These are phyloP conservation scores for Odontomachus brunneus DNA, from an alignment of 1,140 invertebrate genomes.

Conservation along the genomic window DNA sequence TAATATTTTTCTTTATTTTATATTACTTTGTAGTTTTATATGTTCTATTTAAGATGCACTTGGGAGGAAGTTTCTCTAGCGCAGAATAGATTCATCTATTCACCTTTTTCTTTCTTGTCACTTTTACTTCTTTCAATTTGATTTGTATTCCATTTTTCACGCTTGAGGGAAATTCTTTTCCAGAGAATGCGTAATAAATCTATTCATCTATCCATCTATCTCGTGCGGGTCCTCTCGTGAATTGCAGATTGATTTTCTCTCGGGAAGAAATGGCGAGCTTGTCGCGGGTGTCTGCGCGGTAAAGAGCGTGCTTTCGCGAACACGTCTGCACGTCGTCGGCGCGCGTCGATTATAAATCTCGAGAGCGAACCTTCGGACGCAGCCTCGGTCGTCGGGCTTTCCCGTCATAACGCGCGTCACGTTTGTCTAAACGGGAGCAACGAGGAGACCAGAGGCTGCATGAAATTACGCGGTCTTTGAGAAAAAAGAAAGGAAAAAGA, in stretches of 20 bases:
- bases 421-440: conserved; percentile 24
- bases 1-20: no score
- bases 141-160: no score
- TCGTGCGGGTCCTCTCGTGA: background rate
- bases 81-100: no score
- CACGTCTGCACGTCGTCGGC: background rate
- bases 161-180: no score
- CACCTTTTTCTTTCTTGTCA: no score
- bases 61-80: no score
- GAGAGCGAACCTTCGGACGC: conserved; percentile 2
- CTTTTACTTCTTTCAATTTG: no score
- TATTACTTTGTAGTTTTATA: no score
- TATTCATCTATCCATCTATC: no score
- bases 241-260: background rate
- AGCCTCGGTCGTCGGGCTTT: background rate
- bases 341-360: background rate
- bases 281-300: no score
- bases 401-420: background rate
- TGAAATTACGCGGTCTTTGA: conserved; percentile 27
- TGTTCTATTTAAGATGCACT: no score
- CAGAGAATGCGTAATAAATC: no score
- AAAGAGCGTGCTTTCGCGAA: background rate
- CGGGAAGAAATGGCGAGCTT: background rate
- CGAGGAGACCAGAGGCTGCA: conserved; percentile 17
- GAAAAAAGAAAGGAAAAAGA: background rate